phyloP scores from a whole-genome alignment of 64 coral and sea anemone species.

The Pocillopora verrucosa region DNA sequence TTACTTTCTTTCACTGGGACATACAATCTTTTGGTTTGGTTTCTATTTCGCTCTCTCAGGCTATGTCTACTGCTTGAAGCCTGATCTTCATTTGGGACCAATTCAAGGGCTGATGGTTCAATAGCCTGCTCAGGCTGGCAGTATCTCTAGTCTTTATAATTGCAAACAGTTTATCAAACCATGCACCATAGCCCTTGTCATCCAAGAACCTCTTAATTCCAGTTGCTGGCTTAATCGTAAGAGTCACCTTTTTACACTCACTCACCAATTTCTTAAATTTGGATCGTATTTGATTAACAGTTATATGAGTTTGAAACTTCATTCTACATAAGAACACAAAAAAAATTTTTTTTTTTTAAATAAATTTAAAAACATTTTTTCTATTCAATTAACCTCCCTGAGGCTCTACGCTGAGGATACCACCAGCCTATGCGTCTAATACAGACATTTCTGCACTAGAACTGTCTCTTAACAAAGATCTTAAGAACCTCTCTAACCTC shows the following conservation, averaged over 20 bases:
- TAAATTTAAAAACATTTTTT: no score
- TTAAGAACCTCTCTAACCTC: no score
- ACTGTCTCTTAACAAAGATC: no score
- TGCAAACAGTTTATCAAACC: constrained; percentile 44
- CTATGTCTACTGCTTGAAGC: background rate
- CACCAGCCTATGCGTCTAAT: no score
- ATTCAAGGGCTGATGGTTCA: constrained; percentile 33
- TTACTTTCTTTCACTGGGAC: constrained; percentile 9
- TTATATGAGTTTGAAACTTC: background rate
- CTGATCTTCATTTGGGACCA: no score
- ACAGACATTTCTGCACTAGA: no score
- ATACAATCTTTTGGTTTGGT: constrained; percentile 43
- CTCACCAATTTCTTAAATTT: constrained; percentile 63
- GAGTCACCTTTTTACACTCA: constrained; percentile 63
- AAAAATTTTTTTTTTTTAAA: no score
- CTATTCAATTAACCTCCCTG: no score
- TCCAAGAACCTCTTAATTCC: constrained; percentile 58
- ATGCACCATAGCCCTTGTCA: constrained; percentile 53
- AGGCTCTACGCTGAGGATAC: no score
- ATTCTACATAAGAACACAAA: no score
- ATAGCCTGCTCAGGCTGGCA: constrained; percentile 43
- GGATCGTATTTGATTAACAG: constrained; percentile 50
- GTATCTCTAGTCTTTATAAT: constrained; percentile 29
- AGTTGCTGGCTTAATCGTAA: constrained; percentile 44
- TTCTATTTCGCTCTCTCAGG: constrained; percentile 27